Evolutionary conservation across 2,888 invertebrate species (phyloP).

Genomic region (Drosophila helvetica): DNA sequence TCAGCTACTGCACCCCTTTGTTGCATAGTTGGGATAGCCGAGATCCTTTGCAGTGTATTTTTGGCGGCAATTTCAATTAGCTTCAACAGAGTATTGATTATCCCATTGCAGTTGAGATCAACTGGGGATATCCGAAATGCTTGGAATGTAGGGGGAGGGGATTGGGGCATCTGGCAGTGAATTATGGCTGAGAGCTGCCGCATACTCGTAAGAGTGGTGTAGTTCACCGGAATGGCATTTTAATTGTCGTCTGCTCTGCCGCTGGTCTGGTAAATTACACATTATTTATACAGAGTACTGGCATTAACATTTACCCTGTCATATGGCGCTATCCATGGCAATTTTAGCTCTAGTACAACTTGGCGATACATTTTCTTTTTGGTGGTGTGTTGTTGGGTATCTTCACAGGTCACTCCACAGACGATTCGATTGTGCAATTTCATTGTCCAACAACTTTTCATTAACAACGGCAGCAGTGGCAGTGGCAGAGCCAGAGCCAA

Average conservation of each 20-base stretch:
- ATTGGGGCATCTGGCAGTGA: slow-evolving; percentile 14
- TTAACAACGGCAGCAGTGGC: slow-evolving; percentile 53
- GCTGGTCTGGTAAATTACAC: slow-evolving; percentile 61
- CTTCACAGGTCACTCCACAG: slow-evolving; percentile 42
- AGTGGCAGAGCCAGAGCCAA: slow-evolving; percentile 10
- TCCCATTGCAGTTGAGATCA: slow-evolving; percentile 24
- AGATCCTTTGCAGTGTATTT: background rate
- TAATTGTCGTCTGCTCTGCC: slow-evolving; percentile 59
- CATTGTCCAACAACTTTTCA: slow-evolving; percentile 71
- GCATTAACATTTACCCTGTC: slow-evolving; percentile 44
- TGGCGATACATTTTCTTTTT: slow-evolving; percentile 34
- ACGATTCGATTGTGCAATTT: slow-evolving; percentile 62
- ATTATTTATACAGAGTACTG: slow-evolving; percentile 43
- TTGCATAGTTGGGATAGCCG: background rate
- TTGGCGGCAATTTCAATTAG: background rate
- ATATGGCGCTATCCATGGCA: slow-evolving; percentile 39
- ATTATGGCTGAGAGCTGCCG: background rate
- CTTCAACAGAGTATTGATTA: slow-evolving; percentile 23
- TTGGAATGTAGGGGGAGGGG: slow-evolving; percentile 2
- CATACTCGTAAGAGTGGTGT: slow-evolving; percentile 27
- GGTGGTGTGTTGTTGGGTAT: slow-evolving; percentile 12
- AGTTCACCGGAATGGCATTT: slow-evolving; percentile 46
- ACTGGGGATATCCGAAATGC: slow-evolving; percentile 22
- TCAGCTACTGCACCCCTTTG: background rate
- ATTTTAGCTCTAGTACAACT: slow-evolving; percentile 6